These are phyloP conservation scores for Ciconia nigra DNA, from an alignment of 2,797 vertebrate species.

Conservation along the genomic window DNA sequence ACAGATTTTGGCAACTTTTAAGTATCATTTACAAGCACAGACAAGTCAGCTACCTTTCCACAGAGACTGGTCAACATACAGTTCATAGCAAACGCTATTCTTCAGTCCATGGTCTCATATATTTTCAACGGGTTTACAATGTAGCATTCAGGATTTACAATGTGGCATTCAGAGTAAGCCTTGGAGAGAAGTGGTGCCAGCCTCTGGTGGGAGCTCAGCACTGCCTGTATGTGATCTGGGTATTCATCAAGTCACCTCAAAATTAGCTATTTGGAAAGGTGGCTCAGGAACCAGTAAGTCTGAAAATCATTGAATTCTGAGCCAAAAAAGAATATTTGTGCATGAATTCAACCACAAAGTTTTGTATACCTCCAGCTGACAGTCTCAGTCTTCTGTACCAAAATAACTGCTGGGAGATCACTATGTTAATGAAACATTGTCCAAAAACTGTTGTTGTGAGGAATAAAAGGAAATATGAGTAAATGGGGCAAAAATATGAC, in stretches of 20 bases:
- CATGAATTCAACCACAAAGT: background rate
- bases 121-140: background rate
- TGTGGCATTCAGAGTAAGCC: background rate
- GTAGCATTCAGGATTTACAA: background rate
- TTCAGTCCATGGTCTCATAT: background rate
- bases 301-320: background rate
- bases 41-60: background rate
- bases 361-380: background rate
- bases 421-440: background rate
- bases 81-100: background rate
- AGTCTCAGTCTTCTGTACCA: background rate
- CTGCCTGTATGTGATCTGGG: background rate
- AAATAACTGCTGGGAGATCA: background rate
- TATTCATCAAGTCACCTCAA: background rate
- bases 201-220: background rate
- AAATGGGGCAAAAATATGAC: background rate
- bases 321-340: background rate
- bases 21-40: background rate
- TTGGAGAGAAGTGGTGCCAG: background rate
- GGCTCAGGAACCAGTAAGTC: background rate
- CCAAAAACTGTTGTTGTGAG: background rate
- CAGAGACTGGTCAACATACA: background rate
- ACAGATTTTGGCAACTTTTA: background rate
- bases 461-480: background rate
- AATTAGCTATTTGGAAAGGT: background rate